Evolutionary conservation across 2,113 vertebrate species (phyloP).

Genomic region (Platycercus adscitus): DNA sequence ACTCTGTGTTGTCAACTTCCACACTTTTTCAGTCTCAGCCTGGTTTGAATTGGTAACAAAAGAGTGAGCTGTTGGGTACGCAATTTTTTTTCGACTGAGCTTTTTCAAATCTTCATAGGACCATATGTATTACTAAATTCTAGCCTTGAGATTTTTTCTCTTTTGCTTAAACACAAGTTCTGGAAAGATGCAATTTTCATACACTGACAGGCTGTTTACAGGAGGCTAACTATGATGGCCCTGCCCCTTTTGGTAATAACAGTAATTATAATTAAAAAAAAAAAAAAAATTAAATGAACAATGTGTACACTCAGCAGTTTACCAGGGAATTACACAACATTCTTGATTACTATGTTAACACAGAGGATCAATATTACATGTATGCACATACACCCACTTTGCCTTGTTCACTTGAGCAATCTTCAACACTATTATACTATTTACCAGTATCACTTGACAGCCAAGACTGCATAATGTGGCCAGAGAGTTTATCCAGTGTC

Average conservation of each 20-base stretch:
- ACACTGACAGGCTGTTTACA: neutral
- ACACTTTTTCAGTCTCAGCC: neutral
- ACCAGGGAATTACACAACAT: neutral
- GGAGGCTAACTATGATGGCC: neutral
- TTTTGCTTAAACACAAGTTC: neutral
- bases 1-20: neutral
- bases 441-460: neutral
- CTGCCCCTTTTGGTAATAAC: neutral
- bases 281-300: neutral
- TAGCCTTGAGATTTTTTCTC: neutral
- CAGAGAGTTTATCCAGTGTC: neutral
- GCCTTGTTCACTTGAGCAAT: neutral
- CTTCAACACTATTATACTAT: neutral
- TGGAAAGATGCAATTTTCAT: neutral
- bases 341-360: neutral
- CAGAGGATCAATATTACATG: neutral
- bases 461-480: neutral
- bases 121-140: neutral
- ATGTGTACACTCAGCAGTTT: neutral
- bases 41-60: neutral
- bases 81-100: neutral
- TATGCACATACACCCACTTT: neutral
- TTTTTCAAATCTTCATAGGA: neutral
- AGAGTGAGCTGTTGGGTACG: neutral
- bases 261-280: neutral